Conservation (phyloP, 2,113 vertebrate species). For the Girardinichthys multiradiatus region DNA sequence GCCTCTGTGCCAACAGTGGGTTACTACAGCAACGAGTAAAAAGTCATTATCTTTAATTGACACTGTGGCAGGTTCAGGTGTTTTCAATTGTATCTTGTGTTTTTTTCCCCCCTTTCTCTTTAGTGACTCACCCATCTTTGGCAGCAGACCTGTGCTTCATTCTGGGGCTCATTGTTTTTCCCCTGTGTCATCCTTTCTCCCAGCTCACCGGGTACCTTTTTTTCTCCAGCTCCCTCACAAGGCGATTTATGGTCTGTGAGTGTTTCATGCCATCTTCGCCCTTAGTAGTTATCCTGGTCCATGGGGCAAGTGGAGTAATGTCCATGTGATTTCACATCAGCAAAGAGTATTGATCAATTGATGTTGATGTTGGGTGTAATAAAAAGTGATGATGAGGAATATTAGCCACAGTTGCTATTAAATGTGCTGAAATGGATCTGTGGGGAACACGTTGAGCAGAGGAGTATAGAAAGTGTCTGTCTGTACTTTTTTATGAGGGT, state of each 20-base stretch:
- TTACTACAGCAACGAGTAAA: constrained; percentile 81
- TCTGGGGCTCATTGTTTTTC: constrained; percentile 18
- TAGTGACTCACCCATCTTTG: constrained; percentile 60
- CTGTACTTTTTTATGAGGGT: constrained; percentile 23
- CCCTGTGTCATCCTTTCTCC: constrained; percentile 34
- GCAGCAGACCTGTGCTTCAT: constrained; percentile 37
- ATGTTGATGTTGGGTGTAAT: neutral
- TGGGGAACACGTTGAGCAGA: neutral
- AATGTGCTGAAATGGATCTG: neutral
- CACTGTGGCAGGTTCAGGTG: constrained; percentile 78
- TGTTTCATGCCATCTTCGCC: constrained; percentile 11
- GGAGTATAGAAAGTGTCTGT: constrained; percentile 44
- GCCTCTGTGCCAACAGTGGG: constrained; percentile 69
- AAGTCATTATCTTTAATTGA: constrained; percentile 81
- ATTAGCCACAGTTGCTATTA: neutral
- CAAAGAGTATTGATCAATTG: neutral
- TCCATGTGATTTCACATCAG: constrained; percentile 12
- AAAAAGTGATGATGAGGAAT: constrained; percentile 8
- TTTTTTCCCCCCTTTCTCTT: constrained; percentile 2
- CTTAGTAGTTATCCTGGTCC: constrained; percentile 15
- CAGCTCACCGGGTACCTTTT: constrained; percentile 17
- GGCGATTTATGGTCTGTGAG: constrained; percentile 26
- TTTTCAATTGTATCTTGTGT: constrained; percentile 73
- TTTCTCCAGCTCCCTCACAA: constrained; percentile 16
- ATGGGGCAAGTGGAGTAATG: neutral